Percentiles rank a stretch among this genome's conserved stretches.
These are phyloP conservation scores for Stigmatopora argus DNA, from an alignment of 2,113 vertebrate species.

Conservation along the genomic window DNA sequence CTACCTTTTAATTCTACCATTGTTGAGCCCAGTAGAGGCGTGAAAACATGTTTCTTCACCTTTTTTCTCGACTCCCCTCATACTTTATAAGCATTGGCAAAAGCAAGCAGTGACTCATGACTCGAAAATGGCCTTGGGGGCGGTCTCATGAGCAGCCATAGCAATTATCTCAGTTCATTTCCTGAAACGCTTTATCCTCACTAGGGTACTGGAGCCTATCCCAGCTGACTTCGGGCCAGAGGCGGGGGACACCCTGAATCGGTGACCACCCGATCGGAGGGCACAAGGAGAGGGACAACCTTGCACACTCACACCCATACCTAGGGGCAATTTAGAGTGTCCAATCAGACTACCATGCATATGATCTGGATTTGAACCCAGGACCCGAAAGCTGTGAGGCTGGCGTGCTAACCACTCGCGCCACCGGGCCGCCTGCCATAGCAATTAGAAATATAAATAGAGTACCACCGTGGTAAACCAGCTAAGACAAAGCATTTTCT, in stretches of 20 bases:
- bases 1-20: not conserved
- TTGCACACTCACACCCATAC: no score
- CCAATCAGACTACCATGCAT: no score
- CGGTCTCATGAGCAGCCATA: constrained; percentile 3
- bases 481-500: not conserved
- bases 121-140: not conserved
- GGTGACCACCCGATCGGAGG: no score
- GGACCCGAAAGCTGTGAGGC: no score
- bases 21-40: not conserved
- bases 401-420: no score
- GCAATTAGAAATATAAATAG: constrained; percentile 12
- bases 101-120: constrained; percentile 8
- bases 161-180: not conserved
- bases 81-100: constrained; percentile 4
- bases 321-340: no score
- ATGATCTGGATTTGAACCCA: no score
- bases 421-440: not conserved
- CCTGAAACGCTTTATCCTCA: no score
- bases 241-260: no score
- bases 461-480: constrained; percentile 2
- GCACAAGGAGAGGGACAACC: no score
- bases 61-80: not conserved
- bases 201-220: no score
- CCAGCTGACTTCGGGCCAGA: no score
- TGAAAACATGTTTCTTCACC: not conserved